Evolutionary conservation across 1,140 invertebrate genomes (phyloP).

Genomic region (Cyphomyrmex costatus): DNA sequence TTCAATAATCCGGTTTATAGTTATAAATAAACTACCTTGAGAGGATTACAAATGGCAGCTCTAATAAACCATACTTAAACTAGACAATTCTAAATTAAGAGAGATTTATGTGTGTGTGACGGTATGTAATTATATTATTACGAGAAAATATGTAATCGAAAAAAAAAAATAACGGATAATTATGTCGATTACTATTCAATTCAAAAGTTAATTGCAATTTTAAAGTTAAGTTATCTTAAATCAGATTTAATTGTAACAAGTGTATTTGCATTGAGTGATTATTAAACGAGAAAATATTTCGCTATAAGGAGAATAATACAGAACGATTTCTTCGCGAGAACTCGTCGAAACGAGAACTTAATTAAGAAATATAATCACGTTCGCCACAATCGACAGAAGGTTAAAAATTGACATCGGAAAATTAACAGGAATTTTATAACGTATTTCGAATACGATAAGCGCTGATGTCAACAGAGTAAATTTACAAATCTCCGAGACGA

Average conservation of each 20-base stretch:
- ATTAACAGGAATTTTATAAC: not conserved
- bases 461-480: not conserved
- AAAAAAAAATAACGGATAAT: not conserved
- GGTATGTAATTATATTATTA: not conserved
- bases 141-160: not conserved
- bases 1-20: constrained; percentile 2
- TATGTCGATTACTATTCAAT: not conserved
- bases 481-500: not conserved
- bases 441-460: not conserved
- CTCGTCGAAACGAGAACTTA: not conserved
- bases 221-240: not conserved
- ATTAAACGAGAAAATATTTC: not conserved
- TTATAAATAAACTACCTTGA: constrained; percentile 1
- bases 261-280: constrained; percentile 1
- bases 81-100: not conserved
- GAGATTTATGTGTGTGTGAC: not conserved
- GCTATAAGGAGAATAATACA: not conserved
- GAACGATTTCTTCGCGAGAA: not conserved
- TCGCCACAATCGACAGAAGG: not conserved
- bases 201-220: not conserved
- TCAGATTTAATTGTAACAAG: not conserved
- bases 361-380: not conserved
- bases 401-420: constrained; percentile 9
- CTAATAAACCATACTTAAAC: not conserved
- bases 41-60: not conserved